Evolutionary conservation across 2,888 invertebrate species (phyloP).

Genomic region (Apotomis turbidana): DNA sequence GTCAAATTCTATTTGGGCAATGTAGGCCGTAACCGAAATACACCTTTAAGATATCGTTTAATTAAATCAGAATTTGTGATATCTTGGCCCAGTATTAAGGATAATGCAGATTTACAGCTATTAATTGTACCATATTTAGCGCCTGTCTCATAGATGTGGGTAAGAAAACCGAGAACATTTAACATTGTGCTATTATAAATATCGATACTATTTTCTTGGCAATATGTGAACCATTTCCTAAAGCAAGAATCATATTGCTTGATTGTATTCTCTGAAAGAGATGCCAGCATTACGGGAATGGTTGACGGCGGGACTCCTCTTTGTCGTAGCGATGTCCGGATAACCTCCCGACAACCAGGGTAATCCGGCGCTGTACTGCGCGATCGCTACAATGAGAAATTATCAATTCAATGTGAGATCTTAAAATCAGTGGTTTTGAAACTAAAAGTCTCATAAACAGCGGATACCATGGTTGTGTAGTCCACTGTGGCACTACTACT

Average conservation of each 20-base stretch:
- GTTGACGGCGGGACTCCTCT: conserved; percentile 32
- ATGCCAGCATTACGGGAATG: conserved; percentile 11
- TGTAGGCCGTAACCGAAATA: conserved; percentile 23
- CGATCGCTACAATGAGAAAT: conserved; percentile 18
- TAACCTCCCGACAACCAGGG: conserved; percentile 43
- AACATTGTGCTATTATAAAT: conserved; percentile 5
- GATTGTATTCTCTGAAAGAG: too few species aligned
- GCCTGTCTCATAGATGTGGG: conserved; percentile 20
- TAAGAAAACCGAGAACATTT: conserved; percentile 22
- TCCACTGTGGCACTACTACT: conserved; percentile 30
- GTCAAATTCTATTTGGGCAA: conserved; percentile 32
- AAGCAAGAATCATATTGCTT: conserved; percentile 42
- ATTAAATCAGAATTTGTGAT: conserved; percentile 16
- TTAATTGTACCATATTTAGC: conserved; percentile 35
- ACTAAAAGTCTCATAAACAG: conserved; percentile 2
- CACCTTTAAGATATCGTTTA: conserved; percentile 34
- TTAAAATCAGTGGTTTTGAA: conserved; percentile 9
- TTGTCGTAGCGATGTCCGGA: conserved; percentile 38
- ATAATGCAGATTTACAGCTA: conserved; percentile 30
- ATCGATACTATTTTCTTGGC: conserved; percentile 4
- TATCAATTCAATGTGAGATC: not conserved
- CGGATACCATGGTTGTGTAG: conserved; percentile 32
- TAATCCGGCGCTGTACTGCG: conserved; percentile 39
- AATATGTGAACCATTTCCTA: conserved; percentile 41
- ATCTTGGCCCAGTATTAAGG: conserved; percentile 5